These are phyloP conservation scores for Cantharis lateralis DNA, from an alignment of 2,888 invertebrate genomes.

Conservation along the genomic window DNA sequence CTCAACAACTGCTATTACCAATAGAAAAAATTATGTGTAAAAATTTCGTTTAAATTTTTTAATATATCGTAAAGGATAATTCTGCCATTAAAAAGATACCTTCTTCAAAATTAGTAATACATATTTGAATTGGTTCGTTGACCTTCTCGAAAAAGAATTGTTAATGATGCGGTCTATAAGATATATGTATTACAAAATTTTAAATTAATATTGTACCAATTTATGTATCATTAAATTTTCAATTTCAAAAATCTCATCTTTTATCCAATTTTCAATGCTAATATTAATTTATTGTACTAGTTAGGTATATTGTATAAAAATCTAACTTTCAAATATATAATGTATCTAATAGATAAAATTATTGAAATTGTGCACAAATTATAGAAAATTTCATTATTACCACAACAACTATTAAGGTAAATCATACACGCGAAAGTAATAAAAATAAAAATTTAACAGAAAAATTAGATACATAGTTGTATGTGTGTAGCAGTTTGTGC, in stretches of 20 bases:
- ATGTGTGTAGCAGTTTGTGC: background rate
- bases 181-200: conserved; percentile 30
- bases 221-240: background rate
- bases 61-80: background rate
- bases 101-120: background rate
- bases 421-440: background rate
- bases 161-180: conserved; percentile 34
- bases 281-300: background rate
- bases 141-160: conserved; percentile 35
- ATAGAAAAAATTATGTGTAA: too few species aligned
- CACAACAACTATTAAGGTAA: background rate
- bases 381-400: background rate
- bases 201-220: conserved; percentile 28
- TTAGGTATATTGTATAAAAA: background rate
- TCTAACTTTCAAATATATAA: background rate
- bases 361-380: background rate
- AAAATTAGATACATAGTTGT: too few species aligned
- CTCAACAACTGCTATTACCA: too few species aligned
- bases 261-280: background rate
- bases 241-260: conserved; percentile 9
- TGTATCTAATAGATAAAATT: background rate
- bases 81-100: background rate
- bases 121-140: conserved; percentile 33
- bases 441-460: too few species aligned
- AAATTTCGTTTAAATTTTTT: background rate